These are phyloP conservation scores for Vandiemenella viatica DNA, from an alignment of 2,888 invertebrate genomes.

Conservation along the genomic window DNA sequence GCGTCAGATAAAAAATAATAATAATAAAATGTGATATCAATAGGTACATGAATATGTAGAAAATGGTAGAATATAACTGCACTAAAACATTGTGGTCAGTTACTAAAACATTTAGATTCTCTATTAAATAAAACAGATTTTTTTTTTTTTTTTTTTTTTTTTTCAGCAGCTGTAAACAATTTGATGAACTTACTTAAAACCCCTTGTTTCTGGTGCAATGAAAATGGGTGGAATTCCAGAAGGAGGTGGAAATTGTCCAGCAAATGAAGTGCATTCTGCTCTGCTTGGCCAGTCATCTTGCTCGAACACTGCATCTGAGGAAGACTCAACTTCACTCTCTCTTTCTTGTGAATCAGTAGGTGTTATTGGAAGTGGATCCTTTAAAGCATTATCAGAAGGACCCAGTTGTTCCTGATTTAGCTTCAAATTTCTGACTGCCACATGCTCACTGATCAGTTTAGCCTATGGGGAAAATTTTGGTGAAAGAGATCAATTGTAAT, in stretches of 20 bases:
- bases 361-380: neutral
- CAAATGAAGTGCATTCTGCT: conserved; percentile 32
- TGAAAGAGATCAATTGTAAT: no score
- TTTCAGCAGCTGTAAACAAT: no score
- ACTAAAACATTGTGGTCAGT: no score
- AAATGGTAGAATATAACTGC: no score
- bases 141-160: no score
- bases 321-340: no score
- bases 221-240: conserved; percentile 48
- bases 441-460: neutral
- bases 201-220: conserved; percentile 63
- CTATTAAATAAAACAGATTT: no score
- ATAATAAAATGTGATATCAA: no score
- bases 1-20: no score
- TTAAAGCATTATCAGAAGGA: neutral
- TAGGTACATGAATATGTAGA: no score
- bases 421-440: neutral
- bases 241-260: conserved; percentile 29
- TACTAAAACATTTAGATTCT: no score
- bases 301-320: conserved; percentile 15
- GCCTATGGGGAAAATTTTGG: no score
- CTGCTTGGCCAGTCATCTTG: conserved; percentile 41
- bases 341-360: neutral
- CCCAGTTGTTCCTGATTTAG: neutral
- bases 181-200: conserved; percentile 52